Percentiles rank a stretch among this genome's conserved stretches.
Evolutionary conservation across 2,113 vertebrate species (phyloP).

Genomic region (Tapirus terrestris): DNA sequence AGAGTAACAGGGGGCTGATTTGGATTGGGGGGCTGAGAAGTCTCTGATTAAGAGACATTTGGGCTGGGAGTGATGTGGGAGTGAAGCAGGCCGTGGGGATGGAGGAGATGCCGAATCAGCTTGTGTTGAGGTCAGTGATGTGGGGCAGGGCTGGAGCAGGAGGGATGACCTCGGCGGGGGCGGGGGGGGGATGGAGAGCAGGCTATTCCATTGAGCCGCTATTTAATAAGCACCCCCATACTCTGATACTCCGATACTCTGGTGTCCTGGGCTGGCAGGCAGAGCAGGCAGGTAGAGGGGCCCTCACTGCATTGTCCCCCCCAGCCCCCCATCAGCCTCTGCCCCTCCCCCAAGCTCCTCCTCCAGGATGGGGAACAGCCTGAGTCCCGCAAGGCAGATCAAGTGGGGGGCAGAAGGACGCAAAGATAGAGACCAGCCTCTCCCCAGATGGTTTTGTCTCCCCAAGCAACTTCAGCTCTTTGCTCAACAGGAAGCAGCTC

Average conservation of each 20-base stretch:
- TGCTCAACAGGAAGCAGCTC: background rate
- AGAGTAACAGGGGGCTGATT: no score
- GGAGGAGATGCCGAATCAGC: background rate
- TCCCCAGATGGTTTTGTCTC: no score
- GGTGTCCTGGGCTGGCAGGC: background rate
- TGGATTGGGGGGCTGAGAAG: background rate
- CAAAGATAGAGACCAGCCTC: background rate
- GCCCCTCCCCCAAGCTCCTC: no score
- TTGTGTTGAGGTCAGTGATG: background rate
- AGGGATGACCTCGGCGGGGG: no score
- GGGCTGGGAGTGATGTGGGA: background rate
- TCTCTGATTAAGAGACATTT: background rate
- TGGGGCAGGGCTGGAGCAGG: no score
- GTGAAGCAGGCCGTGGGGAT: background rate
- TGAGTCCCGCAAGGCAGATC: background rate
- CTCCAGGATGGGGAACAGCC: no score
- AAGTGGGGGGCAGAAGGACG: fast-evolving
- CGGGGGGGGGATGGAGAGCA: background rate
- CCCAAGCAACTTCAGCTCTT: background rate
- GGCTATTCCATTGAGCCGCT: no score
- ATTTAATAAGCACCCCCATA: fast-evolving
- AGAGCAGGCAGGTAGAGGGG: fast-evolving
- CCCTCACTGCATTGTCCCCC: background rate
- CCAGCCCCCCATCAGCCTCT: no score
- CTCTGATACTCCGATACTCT: no score